Evolutionary conservation across 2,888 invertebrate species (phyloP).

Genomic region (Mellilla xanthometata): DNA sequence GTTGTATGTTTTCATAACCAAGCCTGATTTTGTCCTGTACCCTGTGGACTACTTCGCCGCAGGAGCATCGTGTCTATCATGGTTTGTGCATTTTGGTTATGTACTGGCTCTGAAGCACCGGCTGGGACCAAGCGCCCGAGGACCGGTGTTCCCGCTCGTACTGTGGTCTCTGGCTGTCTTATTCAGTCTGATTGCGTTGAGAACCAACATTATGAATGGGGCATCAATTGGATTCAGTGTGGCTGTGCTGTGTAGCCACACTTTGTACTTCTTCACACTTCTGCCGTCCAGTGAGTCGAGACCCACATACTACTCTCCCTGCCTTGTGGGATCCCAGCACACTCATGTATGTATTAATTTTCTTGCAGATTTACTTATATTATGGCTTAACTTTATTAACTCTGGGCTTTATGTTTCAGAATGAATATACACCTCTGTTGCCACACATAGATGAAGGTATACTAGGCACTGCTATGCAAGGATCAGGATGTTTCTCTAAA

Average conservation of each 20-base stretch:
- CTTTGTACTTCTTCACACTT: constrained; percentile 87
- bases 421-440: constrained; percentile 84
- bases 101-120: constrained; percentile 86
- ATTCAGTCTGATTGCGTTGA: constrained; percentile 86
- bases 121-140: constrained; percentile 86
- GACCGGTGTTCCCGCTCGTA: constrained; percentile 86
- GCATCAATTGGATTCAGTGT: constrained; percentile 83
- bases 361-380: not conserved
- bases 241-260: constrained; percentile 84
- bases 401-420: constrained; percentile 53
- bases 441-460: constrained; percentile 87
- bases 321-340: constrained; percentile 76
- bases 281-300: constrained; percentile 83
- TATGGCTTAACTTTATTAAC: constrained; percentile 2
- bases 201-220: constrained; percentile 83
- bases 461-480: constrained; percentile 92
- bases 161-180: constrained; percentile 87
- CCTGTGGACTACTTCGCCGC: constrained; percentile 88
- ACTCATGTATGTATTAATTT: constrained; percentile 70
- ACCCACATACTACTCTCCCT: constrained; percentile 74
- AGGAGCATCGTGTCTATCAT: constrained; percentile 88
- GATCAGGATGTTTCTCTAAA: constrained; percentile 86
- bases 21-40: constrained; percentile 69
- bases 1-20: constrained; percentile 84
- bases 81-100: constrained; percentile 92